phyloP scores from a whole-genome alignment of 1,140 invertebrate species.

The honey bee (Apis mellifera) region DNA sequence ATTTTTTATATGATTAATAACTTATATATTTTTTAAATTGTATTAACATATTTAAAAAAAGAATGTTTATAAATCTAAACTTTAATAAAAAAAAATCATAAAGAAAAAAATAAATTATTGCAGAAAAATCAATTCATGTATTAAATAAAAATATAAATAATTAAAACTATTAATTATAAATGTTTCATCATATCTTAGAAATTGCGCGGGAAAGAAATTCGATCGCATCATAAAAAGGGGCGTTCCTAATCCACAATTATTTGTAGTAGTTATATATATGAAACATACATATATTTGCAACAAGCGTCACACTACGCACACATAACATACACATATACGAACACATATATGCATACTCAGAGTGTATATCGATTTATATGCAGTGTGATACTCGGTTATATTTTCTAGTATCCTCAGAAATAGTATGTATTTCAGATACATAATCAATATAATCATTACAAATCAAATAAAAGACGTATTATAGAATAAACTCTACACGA shows the following conservation, averaged over 20 bases:
- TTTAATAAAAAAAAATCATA: neutral
- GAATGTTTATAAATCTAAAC: neutral
- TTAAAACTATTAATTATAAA: constrained; percentile 11
- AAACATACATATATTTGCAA: neutral
- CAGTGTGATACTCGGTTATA: constrained; percentile 35
- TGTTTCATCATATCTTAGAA: constrained; percentile 34
- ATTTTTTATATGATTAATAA: neutral
- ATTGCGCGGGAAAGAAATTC: constrained; percentile 68
- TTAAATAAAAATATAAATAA: neutral
- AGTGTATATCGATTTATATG: constrained; percentile 65
- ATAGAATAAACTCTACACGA: neutral
- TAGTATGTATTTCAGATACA: neutral
- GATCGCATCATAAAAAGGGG: constrained; percentile 65
- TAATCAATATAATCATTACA: neutral
- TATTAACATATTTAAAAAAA: neutral
- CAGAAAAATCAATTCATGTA: neutral
- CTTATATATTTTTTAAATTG: neutral
- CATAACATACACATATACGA: neutral
- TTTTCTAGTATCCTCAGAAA: constrained; percentile 29
- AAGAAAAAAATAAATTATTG: neutral
- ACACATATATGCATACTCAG: neutral
- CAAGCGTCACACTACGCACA: neutral
- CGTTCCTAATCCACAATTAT: constrained; percentile 45
- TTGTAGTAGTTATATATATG: neutral
- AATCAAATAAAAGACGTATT: neutral